phyloP scores from a whole-genome alignment of 2,113 vertebrate species.

The Ellobius talpinus region DNA sequence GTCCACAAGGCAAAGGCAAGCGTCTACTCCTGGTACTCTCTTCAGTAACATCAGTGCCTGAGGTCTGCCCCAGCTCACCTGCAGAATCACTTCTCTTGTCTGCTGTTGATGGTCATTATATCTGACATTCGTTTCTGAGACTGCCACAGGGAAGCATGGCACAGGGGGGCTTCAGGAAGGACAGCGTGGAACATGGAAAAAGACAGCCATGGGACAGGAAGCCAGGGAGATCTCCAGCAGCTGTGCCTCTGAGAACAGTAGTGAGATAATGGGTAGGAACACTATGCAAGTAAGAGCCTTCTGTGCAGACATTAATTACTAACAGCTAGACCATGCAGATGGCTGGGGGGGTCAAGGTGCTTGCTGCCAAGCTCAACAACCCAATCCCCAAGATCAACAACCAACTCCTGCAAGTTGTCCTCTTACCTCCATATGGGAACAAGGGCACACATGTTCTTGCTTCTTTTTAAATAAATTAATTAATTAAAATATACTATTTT shows the following conservation, averaged over 20 bases:
- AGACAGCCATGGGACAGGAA: neutral
- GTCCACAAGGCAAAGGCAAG: too few species aligned
- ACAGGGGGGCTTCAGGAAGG: neutral
- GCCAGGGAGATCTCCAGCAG: too few species aligned
- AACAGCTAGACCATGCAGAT: neutral
- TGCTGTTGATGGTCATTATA: neutral
- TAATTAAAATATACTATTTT: neutral
- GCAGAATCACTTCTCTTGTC: neutral
- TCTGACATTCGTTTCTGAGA: neutral
- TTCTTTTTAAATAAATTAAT: neutral
- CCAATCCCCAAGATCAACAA: too few species aligned
- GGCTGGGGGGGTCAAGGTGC: neutral
- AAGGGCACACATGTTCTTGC: neutral
- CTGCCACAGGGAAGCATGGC: accelerated
- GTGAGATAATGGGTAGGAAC: accelerated
- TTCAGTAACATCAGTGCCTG: neutral
- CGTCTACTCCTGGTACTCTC: neutral
- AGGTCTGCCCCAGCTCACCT: neutral
- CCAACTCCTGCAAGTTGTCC: neutral
- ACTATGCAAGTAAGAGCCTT: neutral
- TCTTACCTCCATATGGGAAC: neutral
- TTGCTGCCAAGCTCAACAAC: neutral
- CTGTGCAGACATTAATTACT: neutral
- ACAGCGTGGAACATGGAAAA: neutral
- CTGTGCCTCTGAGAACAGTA: neutral